phyloP scores from a whole-genome alignment of 2,113 vertebrate species.

The Gallinago paraguaiae region DNA sequence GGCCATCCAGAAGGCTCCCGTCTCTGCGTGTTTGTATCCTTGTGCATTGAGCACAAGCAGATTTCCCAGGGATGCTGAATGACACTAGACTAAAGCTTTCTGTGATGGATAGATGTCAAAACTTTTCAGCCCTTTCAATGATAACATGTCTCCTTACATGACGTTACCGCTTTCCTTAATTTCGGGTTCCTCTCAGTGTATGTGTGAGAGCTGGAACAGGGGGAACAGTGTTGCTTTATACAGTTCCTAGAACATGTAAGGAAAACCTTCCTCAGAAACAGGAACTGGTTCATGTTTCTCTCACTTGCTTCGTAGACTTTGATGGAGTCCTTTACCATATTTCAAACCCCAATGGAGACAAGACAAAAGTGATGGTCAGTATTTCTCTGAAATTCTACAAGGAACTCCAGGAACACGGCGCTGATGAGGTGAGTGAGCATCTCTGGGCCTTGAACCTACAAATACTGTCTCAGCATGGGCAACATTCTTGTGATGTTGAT shows the following conservation, averaged over 20 bases:
- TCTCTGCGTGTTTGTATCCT: not conserved
- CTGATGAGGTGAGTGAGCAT: conserved; percentile 87
- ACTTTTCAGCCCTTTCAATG: not conserved
- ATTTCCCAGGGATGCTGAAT: not conserved
- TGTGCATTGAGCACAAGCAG: not conserved
- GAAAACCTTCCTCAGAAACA: not conserved
- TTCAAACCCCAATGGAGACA: conserved; percentile 97
- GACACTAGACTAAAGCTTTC: not conserved
- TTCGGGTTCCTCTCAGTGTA: not conserved
- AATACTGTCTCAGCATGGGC: not conserved
- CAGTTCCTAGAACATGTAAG: not conserved
- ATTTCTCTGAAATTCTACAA: conserved; percentile 99
- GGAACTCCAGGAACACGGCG: conserved; percentile 95
- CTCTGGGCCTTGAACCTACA: not conserved
- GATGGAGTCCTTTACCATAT: conserved; percentile 99
- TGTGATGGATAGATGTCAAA: conserved; percentile 8
- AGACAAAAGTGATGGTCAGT: conserved; percentile 99
- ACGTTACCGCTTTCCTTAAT: not conserved
- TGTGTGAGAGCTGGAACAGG: not conserved
- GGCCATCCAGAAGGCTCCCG: not conserved
- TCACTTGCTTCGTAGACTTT: conserved; percentile 83
- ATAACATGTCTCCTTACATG: not conserved
- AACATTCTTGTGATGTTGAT: not conserved
- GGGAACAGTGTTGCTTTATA: not conserved
- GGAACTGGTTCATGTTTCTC: not conserved